Evolutionary conservation across 2,888 invertebrate genomes (phyloP), one percentile per base, ranked within the genome.

Genomic region (Lampropteryx suffumata): DNA sequence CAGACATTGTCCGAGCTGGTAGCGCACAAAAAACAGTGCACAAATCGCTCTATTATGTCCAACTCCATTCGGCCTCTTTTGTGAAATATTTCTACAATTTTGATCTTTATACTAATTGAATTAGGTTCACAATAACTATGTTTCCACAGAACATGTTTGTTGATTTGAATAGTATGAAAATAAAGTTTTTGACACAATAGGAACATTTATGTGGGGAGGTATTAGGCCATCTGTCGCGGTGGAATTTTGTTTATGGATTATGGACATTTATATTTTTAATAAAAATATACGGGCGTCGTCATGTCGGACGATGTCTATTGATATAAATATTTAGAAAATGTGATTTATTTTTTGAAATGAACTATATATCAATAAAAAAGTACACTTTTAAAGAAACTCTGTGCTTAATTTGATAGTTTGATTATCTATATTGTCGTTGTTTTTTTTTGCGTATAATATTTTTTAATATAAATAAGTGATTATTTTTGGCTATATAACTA

Each of bases 181-280:
- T 71, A 70, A 61, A 58, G 64, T 67, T 64, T 69, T 65, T 64
- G 60, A 64, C 65, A 77, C 73, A 77, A 80, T 68, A 67, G 67
- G 68, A 72, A 68, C 69, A 71, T 68, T 64, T 64, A 63, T 65
- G 65, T 74, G 71, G 79, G 75, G 59, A 54, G 52, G 74, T 61
- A 67, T 69, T 67, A 65, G 65, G 64, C 81, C 84, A 85, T 84
- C 84, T 85, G 84, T 77, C 79, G 71, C 64, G 55, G 46, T 53
- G 36, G 57, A 61, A 69, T 66, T 69, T 64, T 71, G 69, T 70
- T 71, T 70, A 64, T 63, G 61, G 63, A 63, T 75, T 69, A 76
- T 76, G 75, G n/a, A 69, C 67, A 69, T 74, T 79, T 75, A 61
- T 66, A 68, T 73, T 66, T 41, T 27, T 21, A 34, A 48, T 39